Evolutionary conservation across 2,888 invertebrate genomes (phyloP).

Genomic region (Dynastes tityus): DNA sequence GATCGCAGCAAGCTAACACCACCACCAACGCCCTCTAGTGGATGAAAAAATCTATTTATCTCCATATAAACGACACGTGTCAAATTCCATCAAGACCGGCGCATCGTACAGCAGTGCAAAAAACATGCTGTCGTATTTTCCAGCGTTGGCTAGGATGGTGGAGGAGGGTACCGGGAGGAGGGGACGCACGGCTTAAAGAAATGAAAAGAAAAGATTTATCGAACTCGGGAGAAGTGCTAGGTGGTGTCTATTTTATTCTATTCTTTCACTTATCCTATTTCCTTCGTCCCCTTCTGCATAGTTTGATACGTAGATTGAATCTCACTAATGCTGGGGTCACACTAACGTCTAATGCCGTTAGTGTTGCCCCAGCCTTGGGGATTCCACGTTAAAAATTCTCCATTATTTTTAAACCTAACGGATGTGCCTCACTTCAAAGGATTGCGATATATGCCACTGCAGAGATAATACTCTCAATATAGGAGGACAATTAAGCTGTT

Average conservation of each 20-base stretch:
- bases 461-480: too few species aligned
- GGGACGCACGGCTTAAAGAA: conserved; percentile 18
- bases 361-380: too few species aligned
- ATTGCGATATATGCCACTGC: too few species aligned
- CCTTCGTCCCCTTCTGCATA: neutral
- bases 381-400: too few species aligned
- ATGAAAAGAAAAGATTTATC: conserved; percentile 32
- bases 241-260: neutral
- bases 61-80: conserved; percentile 27
- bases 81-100: conserved; percentile 18
- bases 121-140: conserved; percentile 18
- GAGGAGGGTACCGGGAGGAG: too few species aligned
- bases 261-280: neutral
- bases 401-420: too few species aligned
- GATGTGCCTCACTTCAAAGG: too few species aligned
- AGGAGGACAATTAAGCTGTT: too few species aligned
- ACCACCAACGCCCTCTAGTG: neutral
- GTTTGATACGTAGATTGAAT: too few species aligned
- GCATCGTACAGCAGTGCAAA: neutral
- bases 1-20: too few species aligned
- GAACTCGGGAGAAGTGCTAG: conserved; percentile 13
- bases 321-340: too few species aligned
- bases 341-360: too few species aligned
- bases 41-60: conserved; percentile 29
- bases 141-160: neutral